Percentiles rank a stretch among this genome's conserved stretches.
These are phyloP conservation scores for Ascidia mentula DNA, from an alignment of 23 tunicate genomes.

Conservation along the genomic window DNA sequence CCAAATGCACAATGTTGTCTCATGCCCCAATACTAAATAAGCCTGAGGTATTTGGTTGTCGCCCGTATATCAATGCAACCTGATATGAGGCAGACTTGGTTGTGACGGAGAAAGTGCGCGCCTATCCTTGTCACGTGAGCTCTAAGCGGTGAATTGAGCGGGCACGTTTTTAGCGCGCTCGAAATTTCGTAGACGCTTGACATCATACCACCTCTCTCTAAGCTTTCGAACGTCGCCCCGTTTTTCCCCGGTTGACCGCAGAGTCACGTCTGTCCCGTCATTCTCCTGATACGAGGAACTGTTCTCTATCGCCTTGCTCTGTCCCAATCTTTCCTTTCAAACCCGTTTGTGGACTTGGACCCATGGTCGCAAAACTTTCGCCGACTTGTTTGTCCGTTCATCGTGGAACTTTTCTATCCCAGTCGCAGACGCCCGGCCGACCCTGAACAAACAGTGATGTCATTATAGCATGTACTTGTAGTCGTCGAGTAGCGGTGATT, in stretches of 20 bases:
- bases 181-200: slow-evolving; percentile 12
- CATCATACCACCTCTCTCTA: neutral
- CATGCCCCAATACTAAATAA: no score
- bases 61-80: neutral
- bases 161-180: neutral
- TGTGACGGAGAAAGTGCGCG: neutral
- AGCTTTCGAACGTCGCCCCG: neutral
- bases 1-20: no score
- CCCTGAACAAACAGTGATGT: slow-evolving; percentile 13
- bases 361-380: no score
- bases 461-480: slow-evolving; percentile 11
- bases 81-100: slow-evolving; percentile 1
- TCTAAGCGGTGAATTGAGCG: no score
- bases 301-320: neutral
- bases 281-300: slow-evolving; percentile 6
- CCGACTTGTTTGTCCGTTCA: neutral
- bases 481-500: slow-evolving; percentile 1
- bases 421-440: neutral
- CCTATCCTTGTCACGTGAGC: neutral
- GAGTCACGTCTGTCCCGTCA: slow-evolving; percentile 12
- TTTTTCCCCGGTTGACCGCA: slow-evolving; percentile 8
- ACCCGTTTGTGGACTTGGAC: neutral
- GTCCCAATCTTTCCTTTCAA: neutral
- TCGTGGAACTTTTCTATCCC: neutral
- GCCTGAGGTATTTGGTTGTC: neutral